Conservation (phyloP, 2,888 invertebrate genomes). For the Lasioglossum oenotherae region DNA sequence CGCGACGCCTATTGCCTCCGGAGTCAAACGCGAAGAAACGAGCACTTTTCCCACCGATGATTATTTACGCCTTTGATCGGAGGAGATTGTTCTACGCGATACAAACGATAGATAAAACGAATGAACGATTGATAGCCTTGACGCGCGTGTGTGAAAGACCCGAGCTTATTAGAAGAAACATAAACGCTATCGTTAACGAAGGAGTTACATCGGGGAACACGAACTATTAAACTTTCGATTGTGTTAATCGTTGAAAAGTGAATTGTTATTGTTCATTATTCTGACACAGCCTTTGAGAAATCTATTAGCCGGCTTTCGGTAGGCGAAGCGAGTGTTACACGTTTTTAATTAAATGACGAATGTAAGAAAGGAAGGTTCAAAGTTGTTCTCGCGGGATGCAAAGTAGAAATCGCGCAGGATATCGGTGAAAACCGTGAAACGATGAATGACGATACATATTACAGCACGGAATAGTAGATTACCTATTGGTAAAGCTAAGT, state of each 20-base stretch:
- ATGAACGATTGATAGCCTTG: too few relatives aligned
- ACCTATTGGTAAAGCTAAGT: background rate
- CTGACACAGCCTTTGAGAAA: background rate
- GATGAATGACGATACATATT: background rate
- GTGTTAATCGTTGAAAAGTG: slow-evolving; percentile 1
- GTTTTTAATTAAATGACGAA: background rate
- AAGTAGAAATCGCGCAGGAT: background rate
- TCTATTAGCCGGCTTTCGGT: background rate
- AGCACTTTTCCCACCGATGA: background rate
- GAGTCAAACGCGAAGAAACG: background rate
- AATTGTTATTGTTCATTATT: background rate
- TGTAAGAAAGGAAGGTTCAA: background rate
- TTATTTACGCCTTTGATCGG: background rate
- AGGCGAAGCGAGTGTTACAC: background rate
- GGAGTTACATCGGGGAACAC: background rate
- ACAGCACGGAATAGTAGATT: background rate
- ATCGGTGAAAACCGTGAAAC: background rate
- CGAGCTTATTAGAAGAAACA: background rate
- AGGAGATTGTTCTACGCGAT: background rate
- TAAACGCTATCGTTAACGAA: background rate
- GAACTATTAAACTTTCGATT: background rate
- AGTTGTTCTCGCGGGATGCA: background rate
- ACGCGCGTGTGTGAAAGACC: background rate
- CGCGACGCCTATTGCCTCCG: background rate
- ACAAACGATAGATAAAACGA: too few relatives aligned